These are phyloP conservation scores for Drosophila pseudoananassae DNA, from an alignment of 1,140 invertebrate genomes.

Conservation along the genomic window DNA sequence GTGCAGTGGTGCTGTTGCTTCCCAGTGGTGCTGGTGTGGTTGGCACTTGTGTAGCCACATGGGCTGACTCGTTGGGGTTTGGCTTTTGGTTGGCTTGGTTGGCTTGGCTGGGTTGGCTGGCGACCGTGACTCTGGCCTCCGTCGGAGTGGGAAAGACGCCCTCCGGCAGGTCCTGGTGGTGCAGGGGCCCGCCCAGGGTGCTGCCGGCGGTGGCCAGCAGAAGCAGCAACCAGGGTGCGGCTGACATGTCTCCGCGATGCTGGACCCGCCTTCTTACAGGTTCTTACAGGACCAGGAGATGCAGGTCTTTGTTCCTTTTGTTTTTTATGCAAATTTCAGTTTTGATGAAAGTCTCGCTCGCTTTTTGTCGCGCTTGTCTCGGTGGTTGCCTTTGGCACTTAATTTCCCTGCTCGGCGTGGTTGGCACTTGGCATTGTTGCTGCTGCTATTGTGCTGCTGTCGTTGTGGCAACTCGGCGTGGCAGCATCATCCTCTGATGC, in stretches of 20 bases:
- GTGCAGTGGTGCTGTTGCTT: slow-evolving; percentile 2
- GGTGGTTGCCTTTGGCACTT: slow-evolving; percentile 65
- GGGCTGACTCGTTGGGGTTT: neutral
- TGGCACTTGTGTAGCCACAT: neutral
- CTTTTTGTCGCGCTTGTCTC: slow-evolving; percentile 10
- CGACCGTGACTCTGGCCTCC: slow-evolving; percentile 23
- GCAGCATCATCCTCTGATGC: slow-evolving; percentile 9
- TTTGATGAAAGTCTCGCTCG: slow-evolving; percentile 18
- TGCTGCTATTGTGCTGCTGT: slow-evolving; percentile 10
- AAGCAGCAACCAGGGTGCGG: slow-evolving; percentile 41
- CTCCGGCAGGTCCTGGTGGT: slow-evolving; percentile 31
- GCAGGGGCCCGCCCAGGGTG: slow-evolving; percentile 1
- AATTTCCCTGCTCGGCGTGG: slow-evolving; percentile 30
- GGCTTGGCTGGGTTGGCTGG: slow-evolving; percentile 1
- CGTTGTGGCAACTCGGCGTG: slow-evolving; percentile 13
- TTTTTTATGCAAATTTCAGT: slow-evolving; percentile 31
- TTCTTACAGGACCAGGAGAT: neutral
- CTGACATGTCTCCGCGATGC: slow-evolving; percentile 1
- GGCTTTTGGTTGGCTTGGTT: slow-evolving; percentile 3
- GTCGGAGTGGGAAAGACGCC: slow-evolving; percentile 56
- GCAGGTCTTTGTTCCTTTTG: slow-evolving; percentile 21
- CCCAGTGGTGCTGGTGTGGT: slow-evolving; percentile 14
- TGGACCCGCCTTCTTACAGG: slow-evolving; percentile 9
- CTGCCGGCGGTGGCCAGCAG: slow-evolving; percentile 46
- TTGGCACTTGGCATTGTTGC: slow-evolving; percentile 24